Percentiles rank a stretch among this genome's conserved stretches.
Conservation (phyloP, 2,888 invertebrate genomes). For the Pammene fasciana region DNA sequence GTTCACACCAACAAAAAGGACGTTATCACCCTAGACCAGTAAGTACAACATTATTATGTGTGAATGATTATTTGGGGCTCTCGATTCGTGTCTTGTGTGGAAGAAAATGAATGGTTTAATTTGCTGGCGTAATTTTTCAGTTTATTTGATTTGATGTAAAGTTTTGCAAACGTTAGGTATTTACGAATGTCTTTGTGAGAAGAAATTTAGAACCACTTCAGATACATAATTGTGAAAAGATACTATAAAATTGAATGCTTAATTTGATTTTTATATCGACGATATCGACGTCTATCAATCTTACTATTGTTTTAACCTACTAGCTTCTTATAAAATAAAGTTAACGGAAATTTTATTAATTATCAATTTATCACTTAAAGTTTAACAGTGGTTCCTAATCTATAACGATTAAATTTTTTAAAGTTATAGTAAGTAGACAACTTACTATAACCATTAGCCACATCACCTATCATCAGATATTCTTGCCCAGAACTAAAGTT, state of each 20-base stretch:
- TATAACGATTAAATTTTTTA: too few species aligned
- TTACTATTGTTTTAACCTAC: too few species aligned
- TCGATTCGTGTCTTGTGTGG: constrained; percentile 13
- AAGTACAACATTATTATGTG: constrained; percentile 77
- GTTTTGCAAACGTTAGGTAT: constrained; percentile 19
- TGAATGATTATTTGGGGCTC: constrained; percentile 24
- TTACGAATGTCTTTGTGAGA: constrained; percentile 33
- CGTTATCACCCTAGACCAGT: constrained; percentile 98
- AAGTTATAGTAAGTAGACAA: too few species aligned
- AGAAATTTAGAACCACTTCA: background rate
- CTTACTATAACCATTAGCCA: too few species aligned
- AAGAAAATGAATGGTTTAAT: constrained; percentile 36
- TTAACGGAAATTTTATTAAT: too few species aligned
- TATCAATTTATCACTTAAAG: too few species aligned
- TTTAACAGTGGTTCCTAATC: constrained; percentile 8
- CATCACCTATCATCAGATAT: too few species aligned
- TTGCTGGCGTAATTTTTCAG: constrained; percentile 43
- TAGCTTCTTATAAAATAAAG: too few species aligned
- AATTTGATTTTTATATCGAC: too few species aligned
- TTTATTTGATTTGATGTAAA: background rate
- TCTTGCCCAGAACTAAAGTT: too few species aligned
- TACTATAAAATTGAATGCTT: too few species aligned
- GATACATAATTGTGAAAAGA: background rate
- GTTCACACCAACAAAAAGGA: constrained; percentile 95
- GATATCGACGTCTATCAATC: too few species aligned